A percentile compares a stretch with the other conserved stretches of the same genome.
These are phyloP conservation scores for Lochmaea capreae DNA, from an alignment of 2,888 invertebrate species.

Conservation along the genomic window DNA sequence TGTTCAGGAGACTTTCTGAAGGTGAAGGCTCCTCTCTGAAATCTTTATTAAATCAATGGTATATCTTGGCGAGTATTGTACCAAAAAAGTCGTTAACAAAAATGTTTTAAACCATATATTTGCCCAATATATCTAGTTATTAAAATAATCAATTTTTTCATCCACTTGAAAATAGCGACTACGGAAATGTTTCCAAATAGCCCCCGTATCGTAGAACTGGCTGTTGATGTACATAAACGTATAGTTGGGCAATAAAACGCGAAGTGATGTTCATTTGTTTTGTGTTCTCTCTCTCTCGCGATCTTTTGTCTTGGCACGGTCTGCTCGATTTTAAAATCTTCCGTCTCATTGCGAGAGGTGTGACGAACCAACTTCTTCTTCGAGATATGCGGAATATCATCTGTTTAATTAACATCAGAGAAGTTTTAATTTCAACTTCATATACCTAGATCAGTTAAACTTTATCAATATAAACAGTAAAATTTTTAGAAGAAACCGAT, in stretches of 20 bases:
- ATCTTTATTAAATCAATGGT: too few species aligned
- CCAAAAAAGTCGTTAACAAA: too few species aligned
- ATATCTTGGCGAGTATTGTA: too few species aligned
- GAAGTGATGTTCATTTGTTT: conserved; percentile 42
- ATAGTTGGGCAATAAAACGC: conserved; percentile 38
- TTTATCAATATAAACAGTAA: too few species aligned
- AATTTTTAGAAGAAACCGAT: too few species aligned
- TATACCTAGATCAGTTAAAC: too few species aligned
- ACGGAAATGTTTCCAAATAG: background rate
- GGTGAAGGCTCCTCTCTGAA: too few species aligned
- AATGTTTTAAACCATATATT: too few species aligned
- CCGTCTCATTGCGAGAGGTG: background rate
- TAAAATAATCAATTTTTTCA: too few species aligned
- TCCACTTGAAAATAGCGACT: background rate
- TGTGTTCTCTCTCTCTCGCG: conserved; percentile 16
- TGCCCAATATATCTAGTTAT: too few species aligned
- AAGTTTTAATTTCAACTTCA: background rate
- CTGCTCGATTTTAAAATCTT: conserved; percentile 10
- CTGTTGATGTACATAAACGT: conserved; percentile 27
- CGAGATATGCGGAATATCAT: background rate
- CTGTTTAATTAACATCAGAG: background rate
- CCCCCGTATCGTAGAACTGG: background rate
- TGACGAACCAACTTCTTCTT: background rate
- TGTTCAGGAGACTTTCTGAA: too few species aligned
- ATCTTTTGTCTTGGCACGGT: conserved; percentile 33